Base-by-base conservation (phyloP, 1,140 invertebrate species). In the Neuroterus valhalla region DNA sequence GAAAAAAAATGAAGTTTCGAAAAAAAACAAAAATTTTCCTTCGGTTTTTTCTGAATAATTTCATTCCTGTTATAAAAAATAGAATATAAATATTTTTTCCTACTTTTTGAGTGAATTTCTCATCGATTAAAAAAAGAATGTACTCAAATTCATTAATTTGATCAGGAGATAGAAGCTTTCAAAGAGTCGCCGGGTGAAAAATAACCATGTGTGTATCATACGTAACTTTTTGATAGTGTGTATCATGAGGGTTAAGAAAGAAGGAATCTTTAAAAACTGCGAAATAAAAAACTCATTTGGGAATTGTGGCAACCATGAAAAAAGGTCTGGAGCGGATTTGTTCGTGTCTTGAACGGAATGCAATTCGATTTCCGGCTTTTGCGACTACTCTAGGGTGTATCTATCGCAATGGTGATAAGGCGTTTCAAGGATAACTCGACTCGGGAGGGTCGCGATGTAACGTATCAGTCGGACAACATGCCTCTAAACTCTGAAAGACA, bases 361-460 rank as follows among this genome's bases (percentile, higher is more conserved):
- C 55, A 62, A 62, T 38, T 62, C 55, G 26, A 62, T 62, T 38
- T 62, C 55, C 55, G 31, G 55, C 55, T 62, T 62, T 62, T 23
- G 55, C 26, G 55, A 62, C 55, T 62, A 62, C 55, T 62, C 14
- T 62, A 62, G 55, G 23, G 55, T 62, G 11, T 62, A 62, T 62
- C 55, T 62, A 62, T 62, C 55, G 55, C 55, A 62, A 38, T 62
- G 21, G 31, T 23, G 55, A 62, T 62, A 62, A 62, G 55, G 31
- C 55, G 55, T 26, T 62, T 62, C 55, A 62, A 62, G 55, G 55
- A 62, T 62, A 62, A 62, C 55, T 62, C 12, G 55, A 62, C 55
- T 62, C 55, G 21, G 31, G 55, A 38, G 31, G 31, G 55, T 62
- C 11, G 55, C 55, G 21, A 31, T 62, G 55, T 62, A 62, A 62